Percentiles rank a stretch among this genome's conserved stretches.
Evolutionary conservation across 2,888 invertebrate genomes (phyloP).

Genomic region (Pheosia gnoma): DNA sequence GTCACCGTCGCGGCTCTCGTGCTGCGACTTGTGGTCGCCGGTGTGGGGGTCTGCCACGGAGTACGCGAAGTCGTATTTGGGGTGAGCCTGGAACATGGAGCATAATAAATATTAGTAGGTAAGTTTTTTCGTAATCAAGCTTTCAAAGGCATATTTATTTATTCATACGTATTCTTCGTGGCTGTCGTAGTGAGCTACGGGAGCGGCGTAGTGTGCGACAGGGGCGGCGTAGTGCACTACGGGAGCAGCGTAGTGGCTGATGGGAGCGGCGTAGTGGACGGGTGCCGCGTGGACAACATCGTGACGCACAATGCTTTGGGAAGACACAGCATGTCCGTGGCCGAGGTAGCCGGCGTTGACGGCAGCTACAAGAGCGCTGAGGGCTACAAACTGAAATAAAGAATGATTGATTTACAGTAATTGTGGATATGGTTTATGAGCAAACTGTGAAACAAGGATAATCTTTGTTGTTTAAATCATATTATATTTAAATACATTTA

Average conservation of each 20-base stretch:
- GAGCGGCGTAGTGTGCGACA: constrained; percentile 39
- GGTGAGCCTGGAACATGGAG: constrained; percentile 60
- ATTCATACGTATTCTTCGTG: constrained; percentile 45
- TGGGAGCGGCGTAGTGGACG: constrained; percentile 18
- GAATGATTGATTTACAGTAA: background rate
- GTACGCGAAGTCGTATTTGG: constrained; percentile 81
- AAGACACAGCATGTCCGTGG: constrained; percentile 37
- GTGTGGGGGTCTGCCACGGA: constrained; percentile 85
- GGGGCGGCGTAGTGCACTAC: constrained; percentile 29
- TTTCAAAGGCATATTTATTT: background rate
- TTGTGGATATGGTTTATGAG: no score
- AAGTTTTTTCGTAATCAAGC: background rate
- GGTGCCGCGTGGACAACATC: constrained; percentile 29
- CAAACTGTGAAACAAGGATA: no score
- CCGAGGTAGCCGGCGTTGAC: constrained; percentile 52
- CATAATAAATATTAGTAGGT: background rate
- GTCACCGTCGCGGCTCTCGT: constrained; percentile 69
- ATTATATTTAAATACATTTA: no score
- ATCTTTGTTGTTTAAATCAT: no score
- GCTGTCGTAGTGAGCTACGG: constrained; percentile 37
- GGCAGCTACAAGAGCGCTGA: constrained; percentile 50
- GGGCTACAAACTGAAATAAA: constrained; percentile 26
- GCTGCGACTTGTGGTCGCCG: constrained; percentile 85
- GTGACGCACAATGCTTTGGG: constrained; percentile 38
- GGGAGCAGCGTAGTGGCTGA: constrained; percentile 43